Base-by-base conservation (phyloP, 2,797 vertebrate genomes). In the Pseudomugil gertrudae region DNA sequence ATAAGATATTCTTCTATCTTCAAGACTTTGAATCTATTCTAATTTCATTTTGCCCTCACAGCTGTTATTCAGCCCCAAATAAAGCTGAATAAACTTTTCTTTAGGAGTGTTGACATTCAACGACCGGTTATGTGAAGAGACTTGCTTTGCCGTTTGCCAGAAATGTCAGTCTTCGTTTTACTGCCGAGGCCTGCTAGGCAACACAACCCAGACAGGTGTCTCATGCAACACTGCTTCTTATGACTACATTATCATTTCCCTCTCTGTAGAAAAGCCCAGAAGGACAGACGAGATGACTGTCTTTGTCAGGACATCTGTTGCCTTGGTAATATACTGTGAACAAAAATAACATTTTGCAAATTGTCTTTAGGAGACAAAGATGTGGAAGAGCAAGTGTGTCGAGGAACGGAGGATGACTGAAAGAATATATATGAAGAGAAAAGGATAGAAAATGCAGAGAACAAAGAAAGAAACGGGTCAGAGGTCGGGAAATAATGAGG, bases 131-230 rank as follows among this genome's bases (percentile, higher is more conserved):
- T 73, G 74, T 67, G 78, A 63, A 66, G 72, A 66, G 74, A 54
- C 56, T 80, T 65, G 21, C 77, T 63, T 43, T 38, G 60, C 64
- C 53, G n/a, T 69, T 59, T 79, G 78, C 71, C 70, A 79, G 66
- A 76, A 50, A 61, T 84, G 84, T 81, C 89, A 73, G 62, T 83
- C 80, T 80, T 65, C 24, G 57, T 84, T 81, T 79, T 36, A 63
- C 33, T 51, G 69, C 72, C 10, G 70, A 63, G 66, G 57, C 66
- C 69, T 45, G 56, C 61, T n/a, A 35, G 66, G 64, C 68, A 60
- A 69, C 36, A 2, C 63, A 1, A 47, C 72, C 59, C 65, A 45
- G 75, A 86, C 74, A 83, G 72, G 82, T 79, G 81, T 79, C 78
- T 86, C 63, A 72, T 47, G 67, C 74, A 68, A 76, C 66, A 72